Percentiles rank a stretch among this genome's conserved stretches.
Evolutionary conservation across 2,797 vertebrate species (phyloP).

Genomic region (Syngnathus rostellatus): DNA sequence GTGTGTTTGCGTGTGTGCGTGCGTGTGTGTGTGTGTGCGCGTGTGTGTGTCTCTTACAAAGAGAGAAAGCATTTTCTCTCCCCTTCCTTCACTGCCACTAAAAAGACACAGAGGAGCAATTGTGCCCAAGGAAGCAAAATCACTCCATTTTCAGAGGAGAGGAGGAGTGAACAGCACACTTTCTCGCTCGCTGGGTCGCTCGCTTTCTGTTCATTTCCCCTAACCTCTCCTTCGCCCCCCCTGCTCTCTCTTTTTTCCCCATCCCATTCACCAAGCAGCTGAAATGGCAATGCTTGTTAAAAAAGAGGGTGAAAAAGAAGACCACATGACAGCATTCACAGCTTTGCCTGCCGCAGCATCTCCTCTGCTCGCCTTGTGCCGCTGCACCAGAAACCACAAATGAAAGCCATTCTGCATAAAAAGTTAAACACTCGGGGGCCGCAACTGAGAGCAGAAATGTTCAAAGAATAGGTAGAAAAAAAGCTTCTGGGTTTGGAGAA

Average conservation of each 20-base stretch:
- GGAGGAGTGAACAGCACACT: constrained; percentile 60
- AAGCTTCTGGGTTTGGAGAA: constrained; percentile 15
- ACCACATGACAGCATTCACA: constrained; percentile 46
- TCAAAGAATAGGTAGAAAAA: background rate
- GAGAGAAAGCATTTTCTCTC: constrained; percentile 19
- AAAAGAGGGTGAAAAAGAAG: constrained; percentile 26
- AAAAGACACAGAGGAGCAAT: constrained; percentile 72
- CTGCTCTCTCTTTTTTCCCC: constrained; percentile 16
- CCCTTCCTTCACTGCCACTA: constrained; percentile 54
- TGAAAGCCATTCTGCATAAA: constrained; percentile 35
- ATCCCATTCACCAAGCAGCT: constrained; percentile 56
- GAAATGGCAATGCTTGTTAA: constrained; percentile 59
- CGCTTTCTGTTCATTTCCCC: constrained; percentile 14
- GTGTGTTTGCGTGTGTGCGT: constrained; percentile 15
- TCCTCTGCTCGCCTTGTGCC: constrained; percentile 16
- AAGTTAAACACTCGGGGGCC: constrained; percentile 14
- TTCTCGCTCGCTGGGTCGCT: constrained; percentile 17
- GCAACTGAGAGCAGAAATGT: background rate
- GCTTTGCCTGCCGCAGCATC: constrained; percentile 55
- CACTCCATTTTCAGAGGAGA: constrained; percentile 62
- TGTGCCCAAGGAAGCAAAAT: constrained; percentile 72
- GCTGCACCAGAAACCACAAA: constrained; percentile 36
- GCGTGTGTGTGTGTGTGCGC: constrained; percentile 9
- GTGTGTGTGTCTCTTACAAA: background rate
- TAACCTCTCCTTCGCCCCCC: constrained; percentile 4